Base-by-base conservation (phyloP, 2,888 invertebrate genomes). In the Mystacides longicornis region DNA sequence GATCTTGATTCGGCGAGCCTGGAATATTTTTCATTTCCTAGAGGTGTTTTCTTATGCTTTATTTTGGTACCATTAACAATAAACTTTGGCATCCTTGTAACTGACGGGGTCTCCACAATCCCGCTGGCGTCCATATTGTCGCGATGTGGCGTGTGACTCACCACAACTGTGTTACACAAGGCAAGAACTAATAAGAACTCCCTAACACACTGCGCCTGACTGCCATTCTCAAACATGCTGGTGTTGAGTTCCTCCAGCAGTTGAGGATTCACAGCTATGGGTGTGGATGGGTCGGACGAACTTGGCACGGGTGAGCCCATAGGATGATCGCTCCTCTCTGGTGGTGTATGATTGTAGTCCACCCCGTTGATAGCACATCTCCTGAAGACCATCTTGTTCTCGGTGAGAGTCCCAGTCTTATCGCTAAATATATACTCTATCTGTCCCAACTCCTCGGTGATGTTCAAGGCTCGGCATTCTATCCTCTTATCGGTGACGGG, bases 361-460 rank as follows among this genome's bases (percentile, higher is more conserved):
- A 86, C 81, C 0, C 94, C 96, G 21, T 85, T 87, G 22, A 97
- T 86, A 2, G 90, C 85, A 68, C 96, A 97, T 49, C 90, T 80
- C 55, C 93, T 83, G 72, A 98, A 98, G 66, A 95, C 82, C 97
- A 98, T 98, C 71, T 93, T 88, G 71, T 98, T 98, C 73, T 97
- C 96, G 1, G 98, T 98, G 55, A 98, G 75, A 1, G 98, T 98
- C 4, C 98, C 98, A 1, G 98, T 98, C 75, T 98, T 98, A 71
- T 98, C 98, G 9, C 93, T 93, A 74, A 98, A 97, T 62, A 98
- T 82, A 67, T 97, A 96, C 61, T 69, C 70, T 63, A 86, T 83
- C 76, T 98, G 97, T 1, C 98, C 98, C 64, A 98, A 80, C 73
- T 98, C 97, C 71, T 98, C 97, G 0, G 96, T 94, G 61, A 98